Evolutionary conservation across 2,888 invertebrate genomes (phyloP), one percentile per base, ranked within the genome.

Genomic region (Spilarctia lutea): DNA sequence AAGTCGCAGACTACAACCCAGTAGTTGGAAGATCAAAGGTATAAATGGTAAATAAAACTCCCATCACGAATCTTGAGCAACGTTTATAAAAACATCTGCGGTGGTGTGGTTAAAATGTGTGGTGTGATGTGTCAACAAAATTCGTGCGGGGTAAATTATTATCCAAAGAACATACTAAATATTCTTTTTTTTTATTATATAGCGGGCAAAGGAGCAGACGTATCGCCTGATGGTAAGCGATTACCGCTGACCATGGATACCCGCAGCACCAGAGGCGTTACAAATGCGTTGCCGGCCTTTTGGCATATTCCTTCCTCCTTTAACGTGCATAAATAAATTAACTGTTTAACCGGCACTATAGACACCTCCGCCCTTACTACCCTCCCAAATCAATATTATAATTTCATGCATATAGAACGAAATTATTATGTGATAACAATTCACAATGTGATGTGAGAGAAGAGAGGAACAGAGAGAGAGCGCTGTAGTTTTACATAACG

Each of bases 1-100:
- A 39, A 63, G 1, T 42, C 33, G 24, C 45, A 65, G 45, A 63
- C 11, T 71, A 39, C n/a, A 24, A 2, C 56, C 39, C n/a, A 18
- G 33, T 60, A 33, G 1, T 56, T 72, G 67, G 42, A 72, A 67
- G 60, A 68, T 39, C 45, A 30, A 30, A 68, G 30, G 10, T 16
- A 24, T 30, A 30, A n/a, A 20, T 30, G 8, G 3, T 1, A 7
- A 4, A 7, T 16, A 27, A n/a, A 27, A 42, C 27, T 30, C 2
- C 27, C 60, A 60, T 30, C 60, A 30, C 30, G 30, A 63, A 16
- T 60, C 60, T 60, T 60, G 27, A 60, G 52, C 10, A 56, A 45
- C 45, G 7, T 16, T 45, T 45, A 16, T 45, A 45, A 45, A 1
- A 45, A 45, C 45, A 16, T 16, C 16, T 45, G n/a, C n/a, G n/a